Evolutionary conservation across 2,888 invertebrate species (phyloP), one percentile per base, ranked within the genome.

Genomic region (Amiota mariae): DNA sequence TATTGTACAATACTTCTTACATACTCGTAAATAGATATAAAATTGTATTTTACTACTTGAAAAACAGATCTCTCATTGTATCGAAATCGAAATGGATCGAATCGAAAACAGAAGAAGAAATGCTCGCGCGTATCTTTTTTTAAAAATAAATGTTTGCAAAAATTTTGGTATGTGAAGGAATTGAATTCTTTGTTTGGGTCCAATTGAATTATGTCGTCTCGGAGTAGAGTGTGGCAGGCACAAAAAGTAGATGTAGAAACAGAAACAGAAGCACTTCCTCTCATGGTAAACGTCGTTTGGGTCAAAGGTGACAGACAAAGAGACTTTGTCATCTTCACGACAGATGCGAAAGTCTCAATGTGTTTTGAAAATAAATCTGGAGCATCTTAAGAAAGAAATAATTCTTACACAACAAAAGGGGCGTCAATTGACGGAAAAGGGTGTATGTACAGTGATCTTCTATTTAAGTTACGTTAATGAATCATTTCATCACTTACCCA

Each of bases 241-340:
- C 36, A 36, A 36, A 36, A 36, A 36, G 36, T 36, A 36, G 36
- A 36, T 6, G 36, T 36, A n/a, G 54, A 12, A 51, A 68, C 74
- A n/a, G 54, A 12, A 51, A 68, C 74, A 72, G 79, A 84, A 82
- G 80, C 84, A 80, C 84, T 84, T 84, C 73, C 70, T 63, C 78
- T 72, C 79, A 75, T 81, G 83, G 74, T 75, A 77, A 82, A 79
- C 81, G 80, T 76, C 79, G 76, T 63, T 72, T 61, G 78, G 89
- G 88, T 89, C 87, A 89, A 86, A 89, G 89, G 85, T 88, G 84
- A 87, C 87, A 89, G 88, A 89, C 89, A 86, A 84, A 86, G 87
- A 79, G 81, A 77, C 88, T 89, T 85, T 86, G 83, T 89, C 89
- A 89, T 89, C 87, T 85, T 79, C 77, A 51, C 54, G 67, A 63